These are phyloP conservation scores for Drosophila sulfurigaster DNA, from an alignment of 1,140 invertebrate species.

Conservation along the genomic window DNA sequence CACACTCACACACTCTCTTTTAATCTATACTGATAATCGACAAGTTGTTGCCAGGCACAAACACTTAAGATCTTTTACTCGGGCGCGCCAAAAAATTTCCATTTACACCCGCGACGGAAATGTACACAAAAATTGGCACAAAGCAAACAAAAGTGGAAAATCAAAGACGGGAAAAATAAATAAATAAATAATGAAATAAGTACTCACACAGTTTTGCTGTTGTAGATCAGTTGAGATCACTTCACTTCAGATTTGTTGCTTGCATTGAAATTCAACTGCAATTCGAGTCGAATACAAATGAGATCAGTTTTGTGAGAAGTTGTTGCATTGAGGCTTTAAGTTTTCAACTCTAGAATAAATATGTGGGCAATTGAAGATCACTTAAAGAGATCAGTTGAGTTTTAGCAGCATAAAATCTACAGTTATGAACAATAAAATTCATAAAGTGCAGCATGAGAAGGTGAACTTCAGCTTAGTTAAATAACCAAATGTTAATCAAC, in stretches of 20 bases:
- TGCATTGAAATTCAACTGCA: conserved; percentile 1
- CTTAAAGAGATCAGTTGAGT: no score
- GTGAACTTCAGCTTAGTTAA: no score
- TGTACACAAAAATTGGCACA: conserved; percentile 9
- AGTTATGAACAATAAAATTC: no score
- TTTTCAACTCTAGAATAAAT: no score
- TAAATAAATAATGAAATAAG: background rate
- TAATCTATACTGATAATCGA: no score
- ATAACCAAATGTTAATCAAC: no score
- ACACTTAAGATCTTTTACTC: conserved; percentile 9
- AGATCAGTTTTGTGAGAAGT: background rate
- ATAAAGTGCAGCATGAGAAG: no score
- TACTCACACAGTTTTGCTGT: background rate
- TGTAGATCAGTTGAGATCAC: conserved; percentile 4
- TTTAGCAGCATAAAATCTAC: no score
- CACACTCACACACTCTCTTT: background rate
- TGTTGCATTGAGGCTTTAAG: no score
- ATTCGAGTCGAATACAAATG: background rate
- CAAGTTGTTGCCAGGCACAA: conserved; percentile 5
- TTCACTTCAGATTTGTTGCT: background rate
- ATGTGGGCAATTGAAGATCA: no score
- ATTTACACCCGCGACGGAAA: conserved; percentile 31
- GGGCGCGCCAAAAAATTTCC: conserved; percentile 26
- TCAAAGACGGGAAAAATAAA: background rate
- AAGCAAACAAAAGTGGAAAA: background rate